Evolutionary conservation across 2,888 invertebrate species (phyloP).

Genomic region (Hemicrepidius hirtus): DNA sequence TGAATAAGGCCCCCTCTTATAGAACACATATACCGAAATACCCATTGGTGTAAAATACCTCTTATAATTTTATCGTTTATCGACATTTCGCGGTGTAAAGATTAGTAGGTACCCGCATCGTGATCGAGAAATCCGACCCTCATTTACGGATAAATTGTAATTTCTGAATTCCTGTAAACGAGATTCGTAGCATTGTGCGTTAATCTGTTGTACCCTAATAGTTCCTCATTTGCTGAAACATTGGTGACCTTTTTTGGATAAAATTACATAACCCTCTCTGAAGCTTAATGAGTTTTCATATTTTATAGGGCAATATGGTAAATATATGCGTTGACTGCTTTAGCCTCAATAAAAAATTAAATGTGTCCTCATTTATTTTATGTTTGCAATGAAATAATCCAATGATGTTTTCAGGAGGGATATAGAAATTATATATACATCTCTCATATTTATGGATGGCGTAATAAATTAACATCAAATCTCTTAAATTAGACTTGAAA

Average conservation of each 20-base stretch:
- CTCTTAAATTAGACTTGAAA: too few species aligned
- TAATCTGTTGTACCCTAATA: neutral
- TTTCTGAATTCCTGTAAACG: conserved; percentile 11
- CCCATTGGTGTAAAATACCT: neutral
- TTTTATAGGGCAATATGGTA: conserved; percentile 11
- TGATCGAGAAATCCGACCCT: conserved; percentile 23
- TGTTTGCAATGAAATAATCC: too few species aligned
- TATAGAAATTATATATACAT: too few species aligned
- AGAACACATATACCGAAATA: neutral
- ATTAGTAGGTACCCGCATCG: conserved; percentile 22
- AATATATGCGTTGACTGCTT: neutral
- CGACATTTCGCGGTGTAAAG: conserved; percentile 16
- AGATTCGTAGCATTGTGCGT: neutral
- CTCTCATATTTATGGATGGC: too few species aligned
- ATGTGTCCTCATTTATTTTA: neutral
- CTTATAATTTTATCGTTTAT: conserved; percentile 24
- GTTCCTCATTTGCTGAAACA: conserved; percentile 1
- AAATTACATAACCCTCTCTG: neutral
- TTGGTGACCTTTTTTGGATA: conserved; percentile 1
- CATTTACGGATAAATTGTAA: conserved; percentile 3
- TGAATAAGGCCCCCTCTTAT: conserved; percentile 5
- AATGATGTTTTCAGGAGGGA: neutral
- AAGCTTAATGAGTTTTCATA: conserved; percentile 15
- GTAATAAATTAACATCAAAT: too few species aligned
- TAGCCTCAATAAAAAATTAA: neutral